These are phyloP conservation scores for Orthonychiurus folsomi DNA, from an alignment of 2,888 invertebrate species.

Conservation along the genomic window DNA sequence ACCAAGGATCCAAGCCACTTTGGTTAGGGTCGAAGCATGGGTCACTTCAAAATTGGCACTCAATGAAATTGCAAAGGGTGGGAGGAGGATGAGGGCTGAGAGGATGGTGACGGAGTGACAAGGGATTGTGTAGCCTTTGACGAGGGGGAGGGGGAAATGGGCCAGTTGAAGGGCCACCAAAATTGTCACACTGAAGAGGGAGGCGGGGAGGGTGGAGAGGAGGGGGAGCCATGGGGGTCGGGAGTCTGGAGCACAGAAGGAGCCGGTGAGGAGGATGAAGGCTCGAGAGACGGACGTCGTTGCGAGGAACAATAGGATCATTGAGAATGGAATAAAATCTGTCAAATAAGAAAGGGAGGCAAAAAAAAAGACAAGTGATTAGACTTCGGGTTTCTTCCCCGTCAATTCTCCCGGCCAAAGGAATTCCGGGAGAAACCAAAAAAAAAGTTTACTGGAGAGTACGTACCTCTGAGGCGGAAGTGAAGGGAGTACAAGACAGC, in stretches of 20 bases:
- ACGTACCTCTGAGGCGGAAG: conserved; percentile 40
- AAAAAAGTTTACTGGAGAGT: too few species aligned
- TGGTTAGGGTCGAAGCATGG: conserved; percentile 33
- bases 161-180: conserved; percentile 40
- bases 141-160: conserved; percentile 40
- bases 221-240: conserved; percentile 40
- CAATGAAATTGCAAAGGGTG: conserved; percentile 37
- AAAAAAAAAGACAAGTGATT: too few species aligned
- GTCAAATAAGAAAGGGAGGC: conserved; percentile 33
- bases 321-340: conserved; percentile 41
- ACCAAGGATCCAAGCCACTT: conserved; percentile 40
- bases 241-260: conserved; percentile 39
- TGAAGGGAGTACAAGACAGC: conserved; percentile 40
- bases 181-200: conserved; percentile 39
- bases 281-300: conserved; percentile 40
- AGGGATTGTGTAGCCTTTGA: conserved; percentile 39
- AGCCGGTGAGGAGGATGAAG: conserved; percentile 40
- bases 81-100: conserved; percentile 33
- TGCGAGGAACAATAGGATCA: conserved; percentile 40
- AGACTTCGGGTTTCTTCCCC: too few species aligned
- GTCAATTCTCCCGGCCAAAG: conserved; percentile 10
- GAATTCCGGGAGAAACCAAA: too few species aligned
- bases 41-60: conserved; percentile 38
- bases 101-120: conserved; percentile 36
- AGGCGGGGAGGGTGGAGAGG: conserved; percentile 39